Conservation (phyloP, 2,113 vertebrate genomes). For the Antigone vipio region DNA sequence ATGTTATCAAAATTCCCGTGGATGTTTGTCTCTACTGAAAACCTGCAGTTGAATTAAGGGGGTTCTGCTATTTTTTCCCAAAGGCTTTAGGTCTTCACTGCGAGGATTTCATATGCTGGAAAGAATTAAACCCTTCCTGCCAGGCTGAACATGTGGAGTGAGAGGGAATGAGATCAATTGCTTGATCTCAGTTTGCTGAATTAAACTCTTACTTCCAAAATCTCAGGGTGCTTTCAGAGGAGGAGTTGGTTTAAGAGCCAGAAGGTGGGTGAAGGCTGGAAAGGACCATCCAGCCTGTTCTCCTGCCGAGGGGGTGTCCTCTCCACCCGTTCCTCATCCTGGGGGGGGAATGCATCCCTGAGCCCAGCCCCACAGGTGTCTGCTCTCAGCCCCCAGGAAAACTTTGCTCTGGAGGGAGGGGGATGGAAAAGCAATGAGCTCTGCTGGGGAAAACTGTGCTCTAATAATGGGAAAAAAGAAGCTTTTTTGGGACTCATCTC, state of each 20-base stretch:
- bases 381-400: neutral
- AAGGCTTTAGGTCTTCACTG: neutral
- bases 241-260: neutral
- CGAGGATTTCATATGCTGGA: neutral
- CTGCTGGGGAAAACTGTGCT: neutral
- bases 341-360: neutral
- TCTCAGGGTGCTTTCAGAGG: neutral
- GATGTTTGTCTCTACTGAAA: neutral
- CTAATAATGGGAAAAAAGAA: neutral
- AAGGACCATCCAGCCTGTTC: neutral
- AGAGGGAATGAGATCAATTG: neutral
- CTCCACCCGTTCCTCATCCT: neutral
- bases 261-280: neutral
- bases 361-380: neutral
- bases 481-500: neutral
- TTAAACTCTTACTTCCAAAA: neutral
- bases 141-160: neutral
- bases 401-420: neutral
- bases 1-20: neutral
- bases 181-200: neutral
- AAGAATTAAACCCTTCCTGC: neutral
- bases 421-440: neutral
- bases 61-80: neutral
- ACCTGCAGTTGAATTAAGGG: neutral
- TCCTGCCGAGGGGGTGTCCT: neutral